Percentiles rank a stretch among this genome's conserved stretches.
These are phyloP conservation scores for Stegodyphus mimosarum DNA, from an alignment of 1,140 invertebrate genomes.

Conservation along the genomic window DNA sequence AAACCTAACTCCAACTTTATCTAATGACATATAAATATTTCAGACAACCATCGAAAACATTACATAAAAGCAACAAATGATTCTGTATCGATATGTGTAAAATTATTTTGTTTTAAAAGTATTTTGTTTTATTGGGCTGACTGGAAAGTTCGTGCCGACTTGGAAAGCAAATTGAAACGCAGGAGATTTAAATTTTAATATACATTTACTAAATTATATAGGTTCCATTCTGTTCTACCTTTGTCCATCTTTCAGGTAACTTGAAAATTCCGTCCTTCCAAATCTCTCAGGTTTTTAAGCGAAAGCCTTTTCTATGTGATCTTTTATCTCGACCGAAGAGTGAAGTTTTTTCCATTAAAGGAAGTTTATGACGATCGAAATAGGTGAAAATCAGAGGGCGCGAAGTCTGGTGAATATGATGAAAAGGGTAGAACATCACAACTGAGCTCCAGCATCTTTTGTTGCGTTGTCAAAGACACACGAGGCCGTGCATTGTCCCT, in stretches of 20 bases:
- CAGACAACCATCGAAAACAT: too few relatives aligned
- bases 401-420: slow-evolving; percentile 69
- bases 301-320: slow-evolving; percentile 7
- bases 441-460: slow-evolving; percentile 65
- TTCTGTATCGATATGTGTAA: too few relatives aligned
- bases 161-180: slow-evolving; percentile 6
- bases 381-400: slow-evolving; percentile 68
- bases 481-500: slow-evolving; percentile 61
- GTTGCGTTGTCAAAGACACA: slow-evolving; percentile 62
- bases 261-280: slow-evolving; percentile 6
- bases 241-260: neutral
- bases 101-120: too few relatives aligned
- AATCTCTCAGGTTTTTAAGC: slow-evolving; percentile 6
- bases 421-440: slow-evolving; percentile 69
- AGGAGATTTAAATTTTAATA: slow-evolving; percentile 11
- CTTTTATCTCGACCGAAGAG: neutral
- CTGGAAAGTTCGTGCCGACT: neutral
- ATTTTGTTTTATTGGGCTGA: neutral
- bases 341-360: slow-evolving; percentile 5
- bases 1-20: too few relatives aligned
- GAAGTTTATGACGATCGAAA: slow-evolving; percentile 62
- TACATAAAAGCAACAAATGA: too few relatives aligned
- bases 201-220: slow-evolving; percentile 24
- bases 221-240: slow-evolving; percentile 13
- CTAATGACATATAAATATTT: too few relatives aligned